Base-by-base conservation (phyloP, 1,140 invertebrate genomes). In the Sweltsa coloradensis region DNA sequence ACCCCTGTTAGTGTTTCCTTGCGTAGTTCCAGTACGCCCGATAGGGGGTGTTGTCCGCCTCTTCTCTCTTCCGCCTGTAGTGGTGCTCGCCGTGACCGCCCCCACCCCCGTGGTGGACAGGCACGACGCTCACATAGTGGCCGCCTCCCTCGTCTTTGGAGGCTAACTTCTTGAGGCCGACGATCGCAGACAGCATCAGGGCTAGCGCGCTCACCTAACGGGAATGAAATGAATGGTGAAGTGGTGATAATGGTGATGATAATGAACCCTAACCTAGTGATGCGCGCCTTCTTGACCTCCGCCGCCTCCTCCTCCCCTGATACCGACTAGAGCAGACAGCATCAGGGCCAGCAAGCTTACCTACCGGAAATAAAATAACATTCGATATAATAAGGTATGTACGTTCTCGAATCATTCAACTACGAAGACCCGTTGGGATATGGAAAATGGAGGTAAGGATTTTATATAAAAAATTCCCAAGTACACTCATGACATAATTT, bases 121-220 rank as follows among this genome's bases (percentile, higher is more conserved):
- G 49, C n/a, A 50, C 49, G n/a, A 45, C 42, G 5, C 21, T 16
- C 4, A 50, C 42, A 24, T 49, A 39, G 14, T 48, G 45, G 11
- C 45, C 46, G 19, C 50, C 45, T 24, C 29, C 41, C 27, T 82
- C 77, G 4, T 64, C 43, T 34, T 45, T 45, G 6, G 76, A 71
- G 0, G 76, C 60, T 13, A 83, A 61, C 40, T 83, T 82, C 64
- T 85, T 85, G 4, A 81, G 65, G 5, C 81, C 82, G 2, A 84
- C 69, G 27, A 85, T 73, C 4, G 78, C 65, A 16, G 82, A 81
- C 37, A 85, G 66, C 75, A 84, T 75, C 19, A 86, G 59, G 1
- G 83, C 83, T 40, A 84, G 55, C 4, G 79, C 76, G 23, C 37
- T 43, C 16, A n/a, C n/a, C n/a, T n/a, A n/a, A n/a, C n/a, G n/a